Base-by-base conservation (phyloP, 1,140 invertebrate genomes). In the Ectropis grisescens region DNA sequence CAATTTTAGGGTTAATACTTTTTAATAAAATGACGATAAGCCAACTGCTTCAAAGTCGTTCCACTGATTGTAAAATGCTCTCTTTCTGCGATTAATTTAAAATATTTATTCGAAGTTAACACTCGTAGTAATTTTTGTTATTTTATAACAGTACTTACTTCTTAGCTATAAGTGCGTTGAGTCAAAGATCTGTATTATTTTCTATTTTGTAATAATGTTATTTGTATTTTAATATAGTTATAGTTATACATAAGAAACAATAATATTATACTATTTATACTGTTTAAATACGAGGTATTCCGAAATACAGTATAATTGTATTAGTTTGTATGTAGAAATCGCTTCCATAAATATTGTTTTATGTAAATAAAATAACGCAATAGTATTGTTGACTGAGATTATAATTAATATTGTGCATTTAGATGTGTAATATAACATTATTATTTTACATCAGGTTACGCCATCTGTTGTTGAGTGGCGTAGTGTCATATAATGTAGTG, bases 121-220 rank as follows among this genome's bases (percentile, higher is more conserved):
- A 51, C 48, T 55, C 56, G 46, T 66, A 47, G 45, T 51, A 44
- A 45, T 59, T 59, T 56, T 66, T 62, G 54, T 67, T 65, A 66
- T 57, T 58, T 50, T 42, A 44, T 62, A 66, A 57, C 49, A 53
- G 57, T 72, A 72, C 58, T 71, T 76, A 64, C 59, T 60, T 60
- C 34, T 37, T 72, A 72, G 68, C 27, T 42, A 41, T 80, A 80
- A 76, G 75, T 59, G 56, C 58, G 58, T 68, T 65, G 66, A 80
- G 75, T 80, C 75, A 80, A 75, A 80, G 75, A 80, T 80, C 75
- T 80, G 75, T 80, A 80, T 80, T 80, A 80, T 75, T 76, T 75
- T 72, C 60, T 76, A 80, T 75, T 76, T 80, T 75, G 59, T 76
- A 76, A 70, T 75, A 75, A 54, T 70, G 70, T 75, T 75, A 67